Evolutionary conservation across 2,888 invertebrate genomes (phyloP).

Genomic region (Troglohyphantes excavatus): DNA sequence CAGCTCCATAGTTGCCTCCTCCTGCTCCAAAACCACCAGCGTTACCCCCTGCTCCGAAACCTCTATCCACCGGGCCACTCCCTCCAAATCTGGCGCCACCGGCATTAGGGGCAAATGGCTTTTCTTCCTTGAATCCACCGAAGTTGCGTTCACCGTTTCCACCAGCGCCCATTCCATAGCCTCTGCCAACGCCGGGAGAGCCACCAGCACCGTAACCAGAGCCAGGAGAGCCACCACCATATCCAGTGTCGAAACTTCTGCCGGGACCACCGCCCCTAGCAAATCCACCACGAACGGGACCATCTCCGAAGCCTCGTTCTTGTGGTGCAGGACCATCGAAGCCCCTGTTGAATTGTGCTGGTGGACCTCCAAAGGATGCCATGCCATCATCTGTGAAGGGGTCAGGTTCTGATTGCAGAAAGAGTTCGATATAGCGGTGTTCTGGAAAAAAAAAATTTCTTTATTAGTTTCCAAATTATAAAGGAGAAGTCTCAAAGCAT

Average conservation of each 20-base stretch:
- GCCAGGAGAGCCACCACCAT: slow-evolving; percentile 33
- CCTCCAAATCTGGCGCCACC: slow-evolving; percentile 43
- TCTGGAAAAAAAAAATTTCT: slow-evolving; percentile 84
- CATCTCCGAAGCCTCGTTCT: slow-evolving; percentile 33
- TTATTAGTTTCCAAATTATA: too few species aligned
- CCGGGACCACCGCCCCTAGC: slow-evolving; percentile 35
- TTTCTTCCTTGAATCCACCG: slow-evolving; percentile 15
- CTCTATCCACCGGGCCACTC: slow-evolving; percentile 10
- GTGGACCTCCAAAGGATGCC: slow-evolving; percentile 30
- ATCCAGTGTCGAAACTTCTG: slow-evolving; percentile 34
- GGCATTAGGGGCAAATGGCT: slow-evolving; percentile 17
- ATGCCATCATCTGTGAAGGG: slow-evolving; percentile 45
- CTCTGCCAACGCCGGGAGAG: background rate
- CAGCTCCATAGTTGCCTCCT: background rate
- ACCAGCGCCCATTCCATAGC: slow-evolving; percentile 20
- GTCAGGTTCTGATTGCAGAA: slow-evolving; percentile 79
- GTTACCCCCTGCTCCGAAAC: background rate
- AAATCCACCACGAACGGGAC: slow-evolving; percentile 23
- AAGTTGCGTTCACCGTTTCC: slow-evolving; percentile 38
- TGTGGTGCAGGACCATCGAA: background rate
- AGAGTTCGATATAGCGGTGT: slow-evolving; percentile 83
- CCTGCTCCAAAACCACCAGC: slow-evolving; percentile 3
- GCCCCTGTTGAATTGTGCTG: slow-evolving; percentile 38
- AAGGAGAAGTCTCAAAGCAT: too few species aligned
- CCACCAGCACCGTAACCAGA: slow-evolving; percentile 48